A percentile compares a stretch with the other conserved stretches of the same genome.
These are phyloP conservation scores for Bilobella aurantiaca DNA, from an alignment of 1,140 invertebrate genomes.

Conservation along the genomic window DNA sequence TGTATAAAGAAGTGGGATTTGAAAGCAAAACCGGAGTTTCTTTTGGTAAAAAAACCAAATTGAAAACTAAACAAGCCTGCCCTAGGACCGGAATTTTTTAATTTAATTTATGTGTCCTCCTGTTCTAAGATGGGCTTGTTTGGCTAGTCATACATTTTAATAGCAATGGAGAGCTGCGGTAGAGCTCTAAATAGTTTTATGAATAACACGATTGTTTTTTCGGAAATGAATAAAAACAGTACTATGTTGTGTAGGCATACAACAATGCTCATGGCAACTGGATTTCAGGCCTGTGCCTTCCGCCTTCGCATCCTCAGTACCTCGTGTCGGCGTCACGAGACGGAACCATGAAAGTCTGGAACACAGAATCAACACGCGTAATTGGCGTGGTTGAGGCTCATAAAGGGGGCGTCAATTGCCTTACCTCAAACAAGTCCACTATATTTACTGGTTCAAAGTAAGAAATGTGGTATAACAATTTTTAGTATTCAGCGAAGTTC, in stretches of 20 bases:
- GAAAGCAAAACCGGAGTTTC: not conserved
- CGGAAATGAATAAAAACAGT: not conserved
- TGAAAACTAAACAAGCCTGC: too few species aligned
- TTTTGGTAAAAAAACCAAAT: not conserved
- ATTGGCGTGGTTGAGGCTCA: slow-evolving; percentile 65
- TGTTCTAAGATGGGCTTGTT: too few species aligned
- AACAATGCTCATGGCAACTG: slow-evolving; percentile 83
- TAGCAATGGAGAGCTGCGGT: too few species aligned
- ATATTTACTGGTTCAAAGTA: slow-evolving; percentile 68
- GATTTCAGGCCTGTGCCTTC: slow-evolving; percentile 65
- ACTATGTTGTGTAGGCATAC: slow-evolving; percentile 50
- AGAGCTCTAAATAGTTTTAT: not conserved
- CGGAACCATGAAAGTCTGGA: slow-evolving; percentile 63
- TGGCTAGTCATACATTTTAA: too few species aligned
- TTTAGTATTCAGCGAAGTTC: too few species aligned
- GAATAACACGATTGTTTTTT: too few species aligned
- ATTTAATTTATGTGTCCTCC: too few species aligned
- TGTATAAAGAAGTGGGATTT: slow-evolving; percentile 83
- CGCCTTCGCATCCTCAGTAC: slow-evolving; percentile 48
- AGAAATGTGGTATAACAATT: slow-evolving; percentile 39
- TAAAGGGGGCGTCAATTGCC: slow-evolving; percentile 60
- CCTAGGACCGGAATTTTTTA: too few species aligned
- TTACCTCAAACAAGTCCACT: slow-evolving; percentile 58
- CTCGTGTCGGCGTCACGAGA: slow-evolving; percentile 67
- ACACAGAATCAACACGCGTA: slow-evolving; percentile 49